Conservation (phyloP, 1,140 invertebrate species). For the Scaptomyza graminum region DNA sequence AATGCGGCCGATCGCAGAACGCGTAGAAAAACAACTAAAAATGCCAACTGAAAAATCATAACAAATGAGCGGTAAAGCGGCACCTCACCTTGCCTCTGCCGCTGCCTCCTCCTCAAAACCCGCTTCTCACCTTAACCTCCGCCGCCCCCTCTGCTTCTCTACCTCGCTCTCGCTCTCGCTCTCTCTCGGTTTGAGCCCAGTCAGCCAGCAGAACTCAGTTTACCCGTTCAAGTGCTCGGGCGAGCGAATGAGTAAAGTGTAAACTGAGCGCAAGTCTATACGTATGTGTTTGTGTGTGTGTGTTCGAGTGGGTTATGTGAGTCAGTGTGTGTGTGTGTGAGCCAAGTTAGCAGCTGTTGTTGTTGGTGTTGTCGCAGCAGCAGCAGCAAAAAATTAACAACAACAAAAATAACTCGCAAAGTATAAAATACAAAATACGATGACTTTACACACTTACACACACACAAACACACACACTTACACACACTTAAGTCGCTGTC, state of each 20-base stretch:
- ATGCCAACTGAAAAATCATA: constrained; percentile 78
- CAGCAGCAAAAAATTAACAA: no score
- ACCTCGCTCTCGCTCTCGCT: not conserved
- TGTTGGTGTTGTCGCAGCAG: not conserved
- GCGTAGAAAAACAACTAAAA: constrained; percentile 81
- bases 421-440: constrained; percentile 24
- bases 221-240: constrained; percentile 34
- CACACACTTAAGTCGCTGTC: constrained; percentile 1
- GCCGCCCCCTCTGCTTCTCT: no score
- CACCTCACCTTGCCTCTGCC: constrained; percentile 1
- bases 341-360: constrained; percentile 16
- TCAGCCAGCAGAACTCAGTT: constrained; percentile 2
- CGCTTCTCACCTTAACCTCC: not conserved
- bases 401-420: no score
- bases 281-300: constrained; percentile 8
- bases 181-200: not conserved
- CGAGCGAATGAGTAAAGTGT: constrained; percentile 38
- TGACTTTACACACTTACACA: not conserved
- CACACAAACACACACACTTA: constrained; percentile 7
- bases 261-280: constrained; percentile 11
- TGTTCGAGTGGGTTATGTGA: constrained; percentile 7
- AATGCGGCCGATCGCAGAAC: constrained; percentile 79
- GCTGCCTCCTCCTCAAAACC: not conserved
- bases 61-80: constrained; percentile 68
- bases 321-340: constrained; percentile 10